A percentile compares a stretch with the other conserved stretches of the same genome.
These are phyloP conservation scores for Amphipoea lucens DNA, from an alignment of 2,888 invertebrate species.

Conservation along the genomic window DNA sequence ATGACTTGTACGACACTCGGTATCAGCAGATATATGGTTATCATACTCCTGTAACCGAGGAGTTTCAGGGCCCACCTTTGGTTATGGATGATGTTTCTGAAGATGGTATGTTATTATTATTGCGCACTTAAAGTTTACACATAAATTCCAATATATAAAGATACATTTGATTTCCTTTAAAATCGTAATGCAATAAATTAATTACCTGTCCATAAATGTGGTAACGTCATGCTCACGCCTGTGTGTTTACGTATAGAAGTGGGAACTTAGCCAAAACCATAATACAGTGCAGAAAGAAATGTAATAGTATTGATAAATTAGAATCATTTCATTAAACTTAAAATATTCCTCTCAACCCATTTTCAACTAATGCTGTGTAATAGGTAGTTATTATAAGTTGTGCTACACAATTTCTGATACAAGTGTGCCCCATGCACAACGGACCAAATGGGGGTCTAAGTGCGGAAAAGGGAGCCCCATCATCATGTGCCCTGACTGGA, in stretches of 20 bases:
- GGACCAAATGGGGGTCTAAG: too few relatives aligned
- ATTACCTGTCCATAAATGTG: background rate
- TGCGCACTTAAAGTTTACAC: background rate
- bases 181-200: conserved; percentile 4
- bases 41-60: conserved; percentile 86
- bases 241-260: conserved; percentile 23
- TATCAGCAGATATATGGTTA: conserved; percentile 89
- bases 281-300: background rate
- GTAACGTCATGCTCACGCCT: conserved; percentile 1
- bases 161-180: background rate
- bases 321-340: background rate
- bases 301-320: background rate
- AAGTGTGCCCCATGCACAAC: too few relatives aligned
- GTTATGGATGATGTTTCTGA: conserved; percentile 87
- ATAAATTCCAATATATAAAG: background rate
- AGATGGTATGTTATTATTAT: conserved; percentile 79
- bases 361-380: background rate
- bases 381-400: background rate
- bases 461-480: too few relatives aligned
- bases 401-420: background rate
- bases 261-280: conserved; percentile 17
- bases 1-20: conserved; percentile 87
- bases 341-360: background rate
- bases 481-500: background rate
- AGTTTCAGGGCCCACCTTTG: conserved; percentile 87